Base-by-base conservation (phyloP, 1,140 invertebrate species). In the Paralvinella palmiformis region DNA sequence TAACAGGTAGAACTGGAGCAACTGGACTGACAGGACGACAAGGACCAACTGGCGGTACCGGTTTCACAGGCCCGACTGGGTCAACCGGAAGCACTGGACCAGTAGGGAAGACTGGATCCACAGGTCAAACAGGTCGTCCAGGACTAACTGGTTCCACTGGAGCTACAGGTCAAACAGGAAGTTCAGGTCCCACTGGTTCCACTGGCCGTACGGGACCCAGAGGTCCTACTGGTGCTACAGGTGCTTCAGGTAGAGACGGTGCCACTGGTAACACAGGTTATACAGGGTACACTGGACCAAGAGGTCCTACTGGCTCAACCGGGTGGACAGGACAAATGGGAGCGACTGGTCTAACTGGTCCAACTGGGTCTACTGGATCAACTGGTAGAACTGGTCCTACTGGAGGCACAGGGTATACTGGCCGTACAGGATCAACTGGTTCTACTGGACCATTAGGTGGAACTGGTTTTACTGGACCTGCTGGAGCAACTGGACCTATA, bases 111-210 rank as follows among this genome's bases (percentile, higher is more conserved):
- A 53, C 50, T 53, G 50, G 58, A 20, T 22, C 58, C 24, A 60
- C 58, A 10, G 58, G 58, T 29, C 7, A 27, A 15, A 45, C 33
- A n/a, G 58, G 58, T n/a, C 10, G 41, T 20, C 36, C 58, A 1
- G 58, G 58, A 41, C 22, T 20, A 35, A 60, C 58, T 44, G 58
- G 58, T 10, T 3, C 37, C 20, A 45, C 58, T 10, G 58, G 58
- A 13, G n/a, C 35, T 10, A 22, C 2, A 13, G 58, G 58, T 6
- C 10, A 27, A 7, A 60, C 58, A 6, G 58, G 58, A 45, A 17
- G n/a, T 24, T 41, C 58, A 15, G 58, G 58, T 41, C 4, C 24
- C 13, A n/a, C 35, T 24, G 58, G 58, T 2, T 7, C 7, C 5
- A 60, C 58, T 45, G 58, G 58, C 22, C 7, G 5, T 3, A 50